Base-by-base conservation (phyloP, 2,113 vertebrate species). In the Cephalopholis sonnerati region DNA sequence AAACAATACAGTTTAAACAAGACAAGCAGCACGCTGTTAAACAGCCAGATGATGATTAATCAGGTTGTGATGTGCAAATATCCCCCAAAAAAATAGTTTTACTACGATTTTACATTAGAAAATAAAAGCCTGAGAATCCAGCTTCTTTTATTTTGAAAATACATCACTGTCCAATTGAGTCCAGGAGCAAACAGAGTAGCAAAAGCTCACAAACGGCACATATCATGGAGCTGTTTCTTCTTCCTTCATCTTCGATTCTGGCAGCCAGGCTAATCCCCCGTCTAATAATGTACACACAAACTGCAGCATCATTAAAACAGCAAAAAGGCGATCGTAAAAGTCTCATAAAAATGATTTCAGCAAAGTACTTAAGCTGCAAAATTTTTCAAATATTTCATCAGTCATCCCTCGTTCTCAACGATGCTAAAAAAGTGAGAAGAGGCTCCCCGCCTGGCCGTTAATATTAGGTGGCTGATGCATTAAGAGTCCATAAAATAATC, bases 401-500 rank as follows among this genome's bases (percentile, higher is more conserved):
- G 53, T 74, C 32, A n/a, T 58, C 29, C 53, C 54, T 74, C 20
- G 29, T 84, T 73, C 44, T 77, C 29, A 50, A 46, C 29, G 36
- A 39, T 50, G 44, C 7, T 32, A 7, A 65, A 66, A 65, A 65
- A 54, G 25, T 59, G 61, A 69, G 68, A 57, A 32, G 67, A 50
- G 32, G 74, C 57, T 72, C 69, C 0, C 50, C 11, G 50, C 13
- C 32, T 25, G 65, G 55, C 44, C 73, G 36, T 90, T 87, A 87
- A 87, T 85, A 84, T 90, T 55, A 83, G 81, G 66, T 77, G 81
- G 55, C 57, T 78, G 77, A 81, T 73, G 74, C 85, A 87, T 87
- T 87, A 86, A 84, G 83, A 89, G 68, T 85, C 85, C 76, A 89
- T 92, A 89, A 90, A 90, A 77, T 87, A 65, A 81, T 75, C 63